These are phyloP conservation scores for Orgyia antiqua DNA, from an alignment of 2,888 invertebrate species.

Conservation along the genomic window DNA sequence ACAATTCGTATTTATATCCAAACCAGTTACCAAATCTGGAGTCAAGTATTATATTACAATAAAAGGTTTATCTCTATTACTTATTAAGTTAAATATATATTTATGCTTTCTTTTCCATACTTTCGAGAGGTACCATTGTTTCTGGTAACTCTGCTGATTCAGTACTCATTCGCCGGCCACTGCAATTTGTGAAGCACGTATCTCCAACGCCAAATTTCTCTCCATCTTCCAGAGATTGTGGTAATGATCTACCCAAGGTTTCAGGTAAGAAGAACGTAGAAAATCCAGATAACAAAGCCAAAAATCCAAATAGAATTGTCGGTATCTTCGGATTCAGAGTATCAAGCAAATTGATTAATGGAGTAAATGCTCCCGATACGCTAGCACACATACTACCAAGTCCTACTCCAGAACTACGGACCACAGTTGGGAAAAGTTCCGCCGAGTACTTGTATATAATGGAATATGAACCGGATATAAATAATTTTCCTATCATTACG, in stretches of 20 bases:
- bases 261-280: conserved; percentile 87
- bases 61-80: no score
- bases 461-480: conserved; percentile 91
- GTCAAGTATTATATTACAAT: no score
- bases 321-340: conserved; percentile 88
- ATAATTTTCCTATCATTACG: conserved; percentile 88
- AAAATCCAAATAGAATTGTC: conserved; percentile 85
- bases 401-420: conserved; percentile 90
- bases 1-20: no score
- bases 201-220: conserved; percentile 90
- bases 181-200: conserved; percentile 86
- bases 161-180: conserved; percentile 58
- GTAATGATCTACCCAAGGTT: conserved; percentile 88
- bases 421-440: conserved; percentile 90
- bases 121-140: conserved; percentile 63
- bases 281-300: conserved; percentile 85
- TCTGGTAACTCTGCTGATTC: conserved; percentile 56
- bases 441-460: conserved; percentile 93
- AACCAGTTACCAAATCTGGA: no score
- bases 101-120: conserved; percentile 49
- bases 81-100: no score
- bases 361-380: conserved; percentile 88
- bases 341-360: conserved; percentile 86
- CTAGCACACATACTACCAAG: conserved; percentile 92
- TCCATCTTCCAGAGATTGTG: conserved; percentile 89